A percentile compares a stretch with the other conserved stretches of the same genome.
Evolutionary conservation across 2,888 invertebrate genomes (phyloP).

Genomic region (Nesidiocoris tenuis): DNA sequence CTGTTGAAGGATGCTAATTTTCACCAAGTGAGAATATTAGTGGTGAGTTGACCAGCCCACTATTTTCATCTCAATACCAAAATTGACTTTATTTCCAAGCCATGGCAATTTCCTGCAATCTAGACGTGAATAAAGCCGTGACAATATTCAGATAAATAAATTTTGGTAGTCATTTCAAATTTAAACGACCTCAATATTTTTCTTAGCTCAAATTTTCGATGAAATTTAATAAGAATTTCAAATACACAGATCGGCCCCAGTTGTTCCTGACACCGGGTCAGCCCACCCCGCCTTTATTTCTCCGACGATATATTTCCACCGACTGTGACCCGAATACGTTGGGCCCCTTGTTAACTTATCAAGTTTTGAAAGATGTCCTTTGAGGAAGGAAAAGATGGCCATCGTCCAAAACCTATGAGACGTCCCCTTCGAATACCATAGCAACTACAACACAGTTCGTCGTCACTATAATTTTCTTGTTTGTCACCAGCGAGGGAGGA

Average conservation of each 20-base stretch:
- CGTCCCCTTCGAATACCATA: not conserved
- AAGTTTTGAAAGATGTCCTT: not conserved
- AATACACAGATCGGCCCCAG: not conserved
- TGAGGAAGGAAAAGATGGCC: not conserved
- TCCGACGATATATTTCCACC: not conserved
- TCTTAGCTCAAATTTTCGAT: too few species aligned
- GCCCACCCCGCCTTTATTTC: not conserved
- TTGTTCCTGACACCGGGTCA: not conserved
- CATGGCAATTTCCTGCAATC: too few species aligned
- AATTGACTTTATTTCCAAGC: too few species aligned
- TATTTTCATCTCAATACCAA: too few species aligned
- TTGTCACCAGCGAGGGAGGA: not conserved
- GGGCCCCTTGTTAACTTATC: not conserved
- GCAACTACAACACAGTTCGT: not conserved
- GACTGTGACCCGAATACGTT: not conserved
- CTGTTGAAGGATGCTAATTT: too few species aligned
- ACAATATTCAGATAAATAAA: too few species aligned
- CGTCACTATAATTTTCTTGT: not conserved
- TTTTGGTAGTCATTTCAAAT: too few species aligned
- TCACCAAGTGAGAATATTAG: too few species aligned
- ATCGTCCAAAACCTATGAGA: not conserved
- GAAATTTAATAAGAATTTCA: too few species aligned
- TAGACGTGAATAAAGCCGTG: too few species aligned
- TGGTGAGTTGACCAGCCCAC: too few species aligned
- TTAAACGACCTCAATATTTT: not conserved